These are phyloP conservation scores for Rhagium mordax DNA, from an alignment of 2,888 invertebrate species.

Conservation along the genomic window DNA sequence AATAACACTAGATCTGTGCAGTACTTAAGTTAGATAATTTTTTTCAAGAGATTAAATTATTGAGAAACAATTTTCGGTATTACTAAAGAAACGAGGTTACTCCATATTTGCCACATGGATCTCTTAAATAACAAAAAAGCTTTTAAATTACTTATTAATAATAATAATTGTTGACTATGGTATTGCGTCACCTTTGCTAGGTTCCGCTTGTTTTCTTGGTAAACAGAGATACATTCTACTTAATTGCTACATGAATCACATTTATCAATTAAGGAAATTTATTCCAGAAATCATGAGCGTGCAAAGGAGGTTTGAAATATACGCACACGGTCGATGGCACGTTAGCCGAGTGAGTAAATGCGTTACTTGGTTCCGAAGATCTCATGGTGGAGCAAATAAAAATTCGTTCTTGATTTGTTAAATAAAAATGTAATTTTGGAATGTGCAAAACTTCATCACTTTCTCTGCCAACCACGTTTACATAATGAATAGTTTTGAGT, in stretches of 20 bases:
- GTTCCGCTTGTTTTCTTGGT: not conserved
- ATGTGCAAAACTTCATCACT: no score
- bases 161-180: not conserved
- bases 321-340: no score
- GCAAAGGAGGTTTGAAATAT: no score
- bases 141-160: not conserved
- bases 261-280: not conserved
- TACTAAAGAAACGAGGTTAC: not conserved
- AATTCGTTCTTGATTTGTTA: no score
- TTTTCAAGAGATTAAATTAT: not conserved
- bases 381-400: no score
- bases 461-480: no score
- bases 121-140: not conserved
- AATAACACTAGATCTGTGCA: not conserved
- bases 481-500: no score
- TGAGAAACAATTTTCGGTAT: not conserved
- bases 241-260: not conserved
- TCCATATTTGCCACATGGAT: not conserved
- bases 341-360: no score
- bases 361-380: no score
- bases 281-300: not conserved
- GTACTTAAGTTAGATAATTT: not conserved
- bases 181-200: not conserved
- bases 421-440: no score
- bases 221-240: constrained; percentile 9